Evolutionary conservation across 2,888 invertebrate genomes (phyloP), one percentile per base, ranked within the genome.

Genomic region (Sinelater perroti): DNA sequence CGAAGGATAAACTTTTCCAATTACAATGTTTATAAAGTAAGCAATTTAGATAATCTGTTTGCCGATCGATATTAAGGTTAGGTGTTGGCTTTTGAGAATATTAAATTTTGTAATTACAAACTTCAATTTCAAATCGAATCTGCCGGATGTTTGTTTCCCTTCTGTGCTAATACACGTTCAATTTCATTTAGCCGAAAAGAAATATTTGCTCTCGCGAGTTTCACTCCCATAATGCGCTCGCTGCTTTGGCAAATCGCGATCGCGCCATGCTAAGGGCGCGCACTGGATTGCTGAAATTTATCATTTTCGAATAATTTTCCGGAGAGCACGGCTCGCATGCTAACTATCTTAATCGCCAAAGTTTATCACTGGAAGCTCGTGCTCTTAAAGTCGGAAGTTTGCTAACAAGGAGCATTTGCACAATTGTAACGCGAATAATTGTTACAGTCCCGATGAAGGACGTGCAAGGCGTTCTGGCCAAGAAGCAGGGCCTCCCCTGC

Each of bases 401-500:
- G 42, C 70, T 66, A 71, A 71, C 70, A 68, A 67, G 66, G 66
- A 64, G 65, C 67, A 67, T 68, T 70, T 65, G 62, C 67, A 72
- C 70, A 70, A 71, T 70, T 65, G 67, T 70, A 68, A 71, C 66
- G 65, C 57, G 62, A 65, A 63, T 70, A 69, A 70, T 73, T 71
- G 68, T 73, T 73, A 55, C 85, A 92, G 93, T 91, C 76, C 91
- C 92, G 47, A 86, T 91, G 71, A 86, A 87, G 61, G 87, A 90
- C 72, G 89, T 93, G 59, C 87, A 89, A 74, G 93, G 93, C 17
- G 93, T 93, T 3, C 80, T 90, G 64, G 90, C 89, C 18, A 88
- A 89, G 76, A 90, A 90, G 75, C 91, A 90, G 13, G 87, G 90
- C 62, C 81, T 95, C 49, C 94, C 94, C 7, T 95, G 95, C 77